These are phyloP conservation scores for Palythoa grandiflora DNA, from an alignment of 92 coral and sea anemone genomes.

Conservation along the genomic window DNA sequence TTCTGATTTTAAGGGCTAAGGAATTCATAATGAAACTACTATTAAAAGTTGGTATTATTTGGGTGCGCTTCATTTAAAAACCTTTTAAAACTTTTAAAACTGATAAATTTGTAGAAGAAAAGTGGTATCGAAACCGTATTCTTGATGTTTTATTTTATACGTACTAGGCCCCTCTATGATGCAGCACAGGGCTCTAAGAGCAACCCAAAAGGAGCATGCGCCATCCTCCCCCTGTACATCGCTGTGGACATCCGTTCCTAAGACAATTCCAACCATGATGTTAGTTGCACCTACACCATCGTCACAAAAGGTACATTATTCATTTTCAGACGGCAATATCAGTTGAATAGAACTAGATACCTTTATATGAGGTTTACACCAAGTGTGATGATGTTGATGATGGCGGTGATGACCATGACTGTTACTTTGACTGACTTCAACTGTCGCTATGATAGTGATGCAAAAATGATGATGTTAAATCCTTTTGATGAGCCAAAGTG, in stretches of 20 bases:
- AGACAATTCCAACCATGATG: constrained; percentile 8
- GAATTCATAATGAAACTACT: neutral
- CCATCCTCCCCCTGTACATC: constrained; percentile 35
- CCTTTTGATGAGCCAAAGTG: too few relatives aligned
- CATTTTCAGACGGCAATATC: neutral
- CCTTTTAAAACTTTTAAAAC: neutral
- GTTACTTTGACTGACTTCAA: too few relatives aligned
- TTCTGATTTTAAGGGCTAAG: too few relatives aligned
- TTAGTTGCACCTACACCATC: constrained; percentile 40
- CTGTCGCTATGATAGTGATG: neutral
- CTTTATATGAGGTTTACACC: too few relatives aligned
- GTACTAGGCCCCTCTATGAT: neutral
- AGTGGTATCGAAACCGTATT: neutral
- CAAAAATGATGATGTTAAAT: neutral
- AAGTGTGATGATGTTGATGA: too few relatives aligned
- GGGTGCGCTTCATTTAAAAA: too few relatives aligned
- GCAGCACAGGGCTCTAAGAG: constrained; percentile 27
- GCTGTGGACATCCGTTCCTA: constrained; percentile 30
- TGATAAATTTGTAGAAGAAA: neutral
- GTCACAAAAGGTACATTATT: constrained; percentile 22
- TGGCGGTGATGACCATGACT: too few relatives aligned
- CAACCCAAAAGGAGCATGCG: constrained; percentile 12
- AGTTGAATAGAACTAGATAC: too few relatives aligned
- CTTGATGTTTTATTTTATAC: neutral
- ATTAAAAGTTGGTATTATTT: neutral